Base-by-base conservation (phyloP, 2,888 invertebrate species). In the Pyrocoelia pectoralis region DNA sequence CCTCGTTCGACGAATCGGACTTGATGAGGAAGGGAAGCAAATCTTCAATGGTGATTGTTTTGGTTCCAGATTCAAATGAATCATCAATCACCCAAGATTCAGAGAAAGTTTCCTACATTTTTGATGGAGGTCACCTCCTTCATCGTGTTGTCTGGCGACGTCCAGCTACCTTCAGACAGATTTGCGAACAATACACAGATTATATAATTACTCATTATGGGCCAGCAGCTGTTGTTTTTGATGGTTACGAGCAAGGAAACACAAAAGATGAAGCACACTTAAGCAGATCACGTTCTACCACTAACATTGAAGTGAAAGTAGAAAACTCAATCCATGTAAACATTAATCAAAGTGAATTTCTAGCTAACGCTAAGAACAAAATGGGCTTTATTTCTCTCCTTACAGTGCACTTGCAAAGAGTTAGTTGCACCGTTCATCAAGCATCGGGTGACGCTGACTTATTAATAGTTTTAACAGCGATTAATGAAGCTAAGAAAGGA, bases 141-240 rank as follows among this genome's bases (percentile, higher is more conserved):
- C 46, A 43, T 33, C 29, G 57, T 46, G 62, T 62, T 33, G 52
- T 57, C 1, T 62, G 56, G 57, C 46, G 29, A 57, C 56, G 53
- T 48, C 53, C 62, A 52, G 57, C 57, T 53, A 62, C 48, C 52
- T 62, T 56, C 53, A 62, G 17, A 57, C 52, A 46, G 49, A 57
- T 62, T 53, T 57, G 53, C 15, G 49, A 62, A 52, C 57, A 57
- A 53, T 57, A 57, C 49, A 57, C 17, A 19, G 29, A 19, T 43
- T 62, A 57, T 18, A 49, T 57, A 13, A 52, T 57, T 41, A 17
- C 46, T 57, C 57, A 57, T 46, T 56, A 62, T 38, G 38, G 28
- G 41, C 14, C 18, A 46, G 10, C 29, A 41, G 10, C 9, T 46
- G 46, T 56, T 2, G 43, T 46, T 28, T 43, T 29, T 56, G 18